Conservation (phyloP, 2,888 invertebrate genomes). For the Sabellastarte sp. region DNA sequence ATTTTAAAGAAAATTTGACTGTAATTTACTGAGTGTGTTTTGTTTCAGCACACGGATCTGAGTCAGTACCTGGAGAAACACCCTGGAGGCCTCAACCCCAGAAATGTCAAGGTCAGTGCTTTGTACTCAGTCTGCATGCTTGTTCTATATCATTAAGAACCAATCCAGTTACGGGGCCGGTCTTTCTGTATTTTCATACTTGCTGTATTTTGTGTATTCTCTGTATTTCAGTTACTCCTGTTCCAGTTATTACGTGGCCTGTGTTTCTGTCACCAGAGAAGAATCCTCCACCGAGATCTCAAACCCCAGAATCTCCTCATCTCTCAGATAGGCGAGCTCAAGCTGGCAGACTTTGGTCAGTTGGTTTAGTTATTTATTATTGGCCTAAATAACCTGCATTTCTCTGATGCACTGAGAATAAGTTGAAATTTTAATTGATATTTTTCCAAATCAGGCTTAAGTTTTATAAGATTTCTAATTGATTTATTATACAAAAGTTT, state of each 20-base stretch:
- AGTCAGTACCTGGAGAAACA: constrained; percentile 98
- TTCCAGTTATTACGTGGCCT: constrained; percentile 95
- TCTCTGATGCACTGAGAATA: no score
- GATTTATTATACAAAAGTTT: no score
- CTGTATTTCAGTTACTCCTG: constrained; percentile 75
- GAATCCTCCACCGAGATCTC: constrained; percentile 94
- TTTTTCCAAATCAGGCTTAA: neutral
- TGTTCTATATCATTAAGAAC: no score
- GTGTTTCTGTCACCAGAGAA: constrained; percentile 92
- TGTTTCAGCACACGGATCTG: constrained; percentile 87
- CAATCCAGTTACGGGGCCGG: no score
- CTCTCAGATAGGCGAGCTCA: constrained; percentile 93
- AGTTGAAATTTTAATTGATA: neutral
- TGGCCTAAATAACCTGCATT: no score
- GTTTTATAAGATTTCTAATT: no score
- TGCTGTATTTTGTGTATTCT: neutral
- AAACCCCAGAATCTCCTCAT: constrained; percentile 98
- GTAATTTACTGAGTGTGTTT: constrained; percentile 13
- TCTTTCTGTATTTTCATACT: no score
- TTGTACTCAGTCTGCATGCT: no score
- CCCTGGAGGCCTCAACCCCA: constrained; percentile 87
- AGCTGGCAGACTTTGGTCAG: constrained; percentile 89
- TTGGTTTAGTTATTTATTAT: constrained; percentile 9
- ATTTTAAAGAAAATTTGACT: no score
- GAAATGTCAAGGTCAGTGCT: constrained; percentile 71